phyloP scores from a whole-genome alignment of 2,888 invertebrate genomes.

The Margaritifera margaritifera region DNA sequence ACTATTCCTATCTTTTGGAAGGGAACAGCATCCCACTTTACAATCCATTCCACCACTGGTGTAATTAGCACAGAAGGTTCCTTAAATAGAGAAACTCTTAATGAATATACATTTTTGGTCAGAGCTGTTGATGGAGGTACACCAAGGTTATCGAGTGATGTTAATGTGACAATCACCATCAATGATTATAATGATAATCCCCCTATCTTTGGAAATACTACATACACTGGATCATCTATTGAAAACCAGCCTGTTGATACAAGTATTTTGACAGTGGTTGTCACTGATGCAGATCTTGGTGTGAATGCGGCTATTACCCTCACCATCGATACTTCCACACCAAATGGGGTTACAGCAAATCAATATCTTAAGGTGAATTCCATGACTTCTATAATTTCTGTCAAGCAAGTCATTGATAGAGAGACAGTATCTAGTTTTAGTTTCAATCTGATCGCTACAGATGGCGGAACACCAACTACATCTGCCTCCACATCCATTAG shows the following conservation, averaged over 20 bases:
- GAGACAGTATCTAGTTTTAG: constrained; percentile 44
- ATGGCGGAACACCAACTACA: constrained; percentile 88
- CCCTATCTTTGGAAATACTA: constrained; percentile 45
- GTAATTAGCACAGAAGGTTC: constrained; percentile 33
- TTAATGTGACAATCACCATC: constrained; percentile 52
- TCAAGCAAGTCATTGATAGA: constrained; percentile 50
- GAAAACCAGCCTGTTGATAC: constrained; percentile 52
- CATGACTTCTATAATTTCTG: constrained; percentile 38
- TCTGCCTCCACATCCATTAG: constrained; percentile 84
- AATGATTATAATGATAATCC: constrained; percentile 61
- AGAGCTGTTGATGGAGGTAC: constrained; percentile 52
- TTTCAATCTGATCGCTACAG: constrained; percentile 84
- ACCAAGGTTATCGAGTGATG: constrained; percentile 40
- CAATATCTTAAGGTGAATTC: constrained; percentile 41
- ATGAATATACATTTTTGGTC: constrained; percentile 41
- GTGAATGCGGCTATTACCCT: constrained; percentile 49
- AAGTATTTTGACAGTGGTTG: constrained; percentile 44
- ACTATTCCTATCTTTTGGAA: constrained; percentile 34
- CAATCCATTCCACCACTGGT: constrained; percentile 37
- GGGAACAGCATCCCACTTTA: constrained; percentile 44
- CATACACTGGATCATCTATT: constrained; percentile 38
- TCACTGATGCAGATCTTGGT: constrained; percentile 52
- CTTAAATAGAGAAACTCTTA: constrained; percentile 49
- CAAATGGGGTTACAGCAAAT: constrained; percentile 37
- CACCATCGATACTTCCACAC: constrained; percentile 44